Conservation (phyloP, 1,140 invertebrate genomes). For the Penaeus indicus region DNA sequence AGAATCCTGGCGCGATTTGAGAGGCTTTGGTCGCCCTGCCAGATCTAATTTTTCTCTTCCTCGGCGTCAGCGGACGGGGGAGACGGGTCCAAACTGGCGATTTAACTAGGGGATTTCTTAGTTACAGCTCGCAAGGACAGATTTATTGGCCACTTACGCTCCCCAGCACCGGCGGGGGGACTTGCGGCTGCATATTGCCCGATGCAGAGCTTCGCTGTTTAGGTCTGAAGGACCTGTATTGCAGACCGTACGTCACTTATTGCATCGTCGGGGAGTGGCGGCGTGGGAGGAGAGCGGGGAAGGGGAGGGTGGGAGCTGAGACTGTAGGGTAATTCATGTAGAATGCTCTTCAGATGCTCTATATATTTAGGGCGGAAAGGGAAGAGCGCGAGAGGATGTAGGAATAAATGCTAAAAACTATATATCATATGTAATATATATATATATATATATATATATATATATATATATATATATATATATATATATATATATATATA, state of each 20-base stretch:
- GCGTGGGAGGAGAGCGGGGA: not conserved
- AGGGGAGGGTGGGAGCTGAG: too few relatives aligned
- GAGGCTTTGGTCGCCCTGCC: conserved; percentile 1
- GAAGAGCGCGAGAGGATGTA: too few relatives aligned
- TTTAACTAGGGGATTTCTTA: conserved; percentile 44
- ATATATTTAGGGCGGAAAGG: too few relatives aligned
- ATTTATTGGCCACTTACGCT: conserved; percentile 17
- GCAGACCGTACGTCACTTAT: too few relatives aligned
- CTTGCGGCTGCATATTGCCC: not conserved
- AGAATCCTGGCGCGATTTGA: conserved; percentile 2
- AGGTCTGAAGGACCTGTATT: too few relatives aligned
- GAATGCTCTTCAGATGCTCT: too few relatives aligned
- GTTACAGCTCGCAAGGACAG: conserved; percentile 11
- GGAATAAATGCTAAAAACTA: too few relatives aligned
- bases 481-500: too few relatives aligned
- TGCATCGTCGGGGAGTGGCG: not conserved
- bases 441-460: too few relatives aligned
- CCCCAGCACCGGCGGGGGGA: not conserved
- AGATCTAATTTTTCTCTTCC: conserved; percentile 36
- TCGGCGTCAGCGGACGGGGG: not conserved
- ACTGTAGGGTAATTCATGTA: not conserved
- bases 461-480: too few relatives aligned
- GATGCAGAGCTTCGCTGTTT: not conserved
- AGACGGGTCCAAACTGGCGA: conserved; percentile 20
- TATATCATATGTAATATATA: too few relatives aligned